A percentile compares a stretch with the other conserved stretches of the same genome.
Conservation (phyloP, 2,797 vertebrate species). For the Hoplostethus atlanticus region DNA sequence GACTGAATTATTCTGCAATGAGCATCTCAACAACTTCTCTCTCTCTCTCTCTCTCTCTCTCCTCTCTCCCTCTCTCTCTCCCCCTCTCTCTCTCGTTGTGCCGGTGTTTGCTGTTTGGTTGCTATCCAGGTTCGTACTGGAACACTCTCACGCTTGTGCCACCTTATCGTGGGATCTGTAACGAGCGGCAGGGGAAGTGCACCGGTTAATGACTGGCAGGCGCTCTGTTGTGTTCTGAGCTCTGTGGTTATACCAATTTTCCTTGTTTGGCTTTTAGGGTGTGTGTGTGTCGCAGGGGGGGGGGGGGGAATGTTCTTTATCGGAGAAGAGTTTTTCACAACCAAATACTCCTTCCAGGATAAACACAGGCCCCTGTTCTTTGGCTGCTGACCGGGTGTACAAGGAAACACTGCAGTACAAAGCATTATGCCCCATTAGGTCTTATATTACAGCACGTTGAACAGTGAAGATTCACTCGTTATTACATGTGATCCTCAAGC, state of each 20-base stretch:
- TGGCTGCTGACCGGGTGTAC: background rate
- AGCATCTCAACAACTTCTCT: constrained; percentile 29
- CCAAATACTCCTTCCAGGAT: constrained; percentile 57
- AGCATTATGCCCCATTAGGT: too few relatives aligned
- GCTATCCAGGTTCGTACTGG: constrained; percentile 61
- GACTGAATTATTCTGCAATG: constrained; percentile 31
- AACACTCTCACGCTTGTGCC: constrained; percentile 27
- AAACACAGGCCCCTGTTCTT: background rate
- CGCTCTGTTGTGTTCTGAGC: constrained; percentile 23
- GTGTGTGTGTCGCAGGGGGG: too few relatives aligned
- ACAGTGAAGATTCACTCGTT: constrained; percentile 5
- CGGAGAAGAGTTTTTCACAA: constrained; percentile 23
- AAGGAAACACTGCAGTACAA: too few relatives aligned
- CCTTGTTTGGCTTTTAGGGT: constrained; percentile 14
- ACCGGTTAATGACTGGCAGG: constrained; percentile 25
- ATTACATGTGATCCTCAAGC: constrained; percentile 18
- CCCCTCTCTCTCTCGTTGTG: background rate
- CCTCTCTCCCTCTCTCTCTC: background rate
- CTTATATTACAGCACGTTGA: background rate
- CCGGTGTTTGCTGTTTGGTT: constrained; percentile 36
- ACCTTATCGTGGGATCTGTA: constrained; percentile 13
- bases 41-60: background rate
- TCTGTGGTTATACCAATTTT: constrained; percentile 12
- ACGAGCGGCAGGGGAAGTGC: constrained; percentile 14
- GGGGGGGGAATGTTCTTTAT: too few relatives aligned